phyloP scores from a whole-genome alignment of 2,797 vertebrate genomes.

The Zenarchopterus dispar region DNA sequence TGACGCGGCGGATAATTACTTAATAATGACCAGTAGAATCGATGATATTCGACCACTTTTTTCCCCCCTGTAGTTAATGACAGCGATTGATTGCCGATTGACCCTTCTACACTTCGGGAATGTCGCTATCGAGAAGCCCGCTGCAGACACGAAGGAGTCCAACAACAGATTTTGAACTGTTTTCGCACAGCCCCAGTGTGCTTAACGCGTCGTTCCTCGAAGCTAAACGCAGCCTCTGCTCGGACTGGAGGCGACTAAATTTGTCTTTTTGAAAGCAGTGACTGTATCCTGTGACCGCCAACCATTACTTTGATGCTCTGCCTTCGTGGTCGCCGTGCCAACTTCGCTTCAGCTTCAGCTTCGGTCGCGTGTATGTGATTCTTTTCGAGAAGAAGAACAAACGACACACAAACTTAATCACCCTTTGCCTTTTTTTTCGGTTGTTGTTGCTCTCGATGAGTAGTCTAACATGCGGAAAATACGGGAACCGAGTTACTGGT shows the following conservation, averaged over 20 bases:
- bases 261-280: slow-evolving; percentile 40
- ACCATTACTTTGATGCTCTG: slow-evolving; percentile 64
- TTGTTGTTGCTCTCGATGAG: slow-evolving; percentile 88
- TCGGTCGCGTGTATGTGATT: slow-evolving; percentile 45
- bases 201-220: slow-evolving; percentile 56
- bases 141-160: slow-evolving; percentile 68
- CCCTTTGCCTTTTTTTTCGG: slow-evolving; percentile 68
- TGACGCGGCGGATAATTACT: slow-evolving; percentile 76
- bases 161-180: slow-evolving; percentile 51
- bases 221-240: slow-evolving; percentile 48
- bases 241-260: slow-evolving; percentile 59
- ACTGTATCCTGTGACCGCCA: slow-evolving; percentile 45
- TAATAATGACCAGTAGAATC: slow-evolving; percentile 67
- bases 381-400: slow-evolving; percentile 28
- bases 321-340: slow-evolving; percentile 66
- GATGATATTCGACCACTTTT: slow-evolving; percentile 67
- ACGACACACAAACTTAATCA: slow-evolving; percentile 67
- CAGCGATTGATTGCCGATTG: slow-evolving; percentile 72
- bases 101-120: slow-evolving; percentile 72
- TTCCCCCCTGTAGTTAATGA: slow-evolving; percentile 60
- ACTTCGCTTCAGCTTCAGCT: slow-evolving; percentile 56
- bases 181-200: slow-evolving; percentile 45
- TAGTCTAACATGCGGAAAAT: slow-evolving; percentile 95
- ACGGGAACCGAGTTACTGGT: slow-evolving; percentile 93
- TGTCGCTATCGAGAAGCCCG: slow-evolving; percentile 76